A percentile compares a stretch with the other conserved stretches of the same genome.
Evolutionary conservation across 1,140 invertebrate genomes (phyloP).

Genomic region (Aphaenogaster rudis): DNA sequence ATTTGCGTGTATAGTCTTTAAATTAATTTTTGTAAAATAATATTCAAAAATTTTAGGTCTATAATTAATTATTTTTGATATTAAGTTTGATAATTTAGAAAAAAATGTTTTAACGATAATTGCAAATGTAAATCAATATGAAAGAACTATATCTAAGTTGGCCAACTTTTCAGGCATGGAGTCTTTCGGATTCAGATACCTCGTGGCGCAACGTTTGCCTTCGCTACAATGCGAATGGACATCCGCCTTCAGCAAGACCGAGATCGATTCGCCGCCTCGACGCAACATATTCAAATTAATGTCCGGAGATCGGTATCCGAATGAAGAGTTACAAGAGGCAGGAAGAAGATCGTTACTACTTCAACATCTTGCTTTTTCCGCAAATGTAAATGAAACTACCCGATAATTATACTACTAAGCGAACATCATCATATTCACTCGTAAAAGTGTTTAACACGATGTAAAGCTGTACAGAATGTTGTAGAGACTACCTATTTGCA

Average conservation of each 20-base stretch:
- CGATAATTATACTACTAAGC: not conserved
- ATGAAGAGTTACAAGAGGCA: slow-evolving; percentile 59
- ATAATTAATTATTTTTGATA: not conserved
- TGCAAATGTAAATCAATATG: slow-evolving; percentile 9
- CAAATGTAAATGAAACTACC: slow-evolving; percentile 23
- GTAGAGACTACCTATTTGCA: not conserved
- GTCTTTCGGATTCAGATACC: slow-evolving; percentile 44
- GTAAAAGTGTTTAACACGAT: not conserved
- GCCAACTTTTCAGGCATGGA: slow-evolving; percentile 26
- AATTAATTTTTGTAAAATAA: not conserved
- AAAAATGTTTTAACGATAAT: not conserved
- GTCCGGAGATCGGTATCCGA: slow-evolving; percentile 58
- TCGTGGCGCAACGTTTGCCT: slow-evolving; percentile 47
- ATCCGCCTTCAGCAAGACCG: slow-evolving; percentile 58
- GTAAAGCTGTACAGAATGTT: not conserved
- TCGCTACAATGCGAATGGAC: slow-evolving; percentile 52
- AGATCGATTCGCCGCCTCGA: slow-evolving; percentile 60
- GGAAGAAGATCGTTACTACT: slow-evolving; percentile 50
- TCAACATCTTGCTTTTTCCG: slow-evolving; percentile 42
- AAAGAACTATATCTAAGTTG: not conserved
- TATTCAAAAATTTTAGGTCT: not conserved
- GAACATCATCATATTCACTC: slow-evolving; percentile 1
- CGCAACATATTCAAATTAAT: slow-evolving; percentile 64
- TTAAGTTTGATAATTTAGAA: not conserved
- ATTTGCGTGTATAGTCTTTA: not conserved